Conservation (phyloP, 2,888 invertebrate genomes). For the Drosophila histrio region DNA sequence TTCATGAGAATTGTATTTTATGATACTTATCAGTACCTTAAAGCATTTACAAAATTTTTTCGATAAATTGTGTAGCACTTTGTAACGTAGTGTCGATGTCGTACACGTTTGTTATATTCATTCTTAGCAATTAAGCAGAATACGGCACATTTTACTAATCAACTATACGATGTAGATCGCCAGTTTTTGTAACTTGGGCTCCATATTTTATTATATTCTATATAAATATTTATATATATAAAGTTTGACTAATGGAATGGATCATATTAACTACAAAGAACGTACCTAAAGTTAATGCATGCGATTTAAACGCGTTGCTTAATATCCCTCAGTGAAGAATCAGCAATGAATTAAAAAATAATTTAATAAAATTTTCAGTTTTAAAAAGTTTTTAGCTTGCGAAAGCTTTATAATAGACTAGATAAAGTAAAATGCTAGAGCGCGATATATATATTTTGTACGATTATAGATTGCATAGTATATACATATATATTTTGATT, state of each 20-base stretch:
- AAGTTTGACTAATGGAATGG: conserved; percentile 15
- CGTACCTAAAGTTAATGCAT: conserved; percentile 51
- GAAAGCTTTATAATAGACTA: conserved; percentile 40
- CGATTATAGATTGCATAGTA: conserved; percentile 26
- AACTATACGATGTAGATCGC: conserved; percentile 10
- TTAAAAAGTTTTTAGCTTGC: conserved; percentile 17
- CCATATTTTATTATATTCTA: conserved; percentile 32
- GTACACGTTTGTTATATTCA: conserved; percentile 32
- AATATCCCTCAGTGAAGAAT: conserved; percentile 4
- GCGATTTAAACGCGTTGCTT: conserved; percentile 24
- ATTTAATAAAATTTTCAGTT: conserved; percentile 16
- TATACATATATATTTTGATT: conserved; percentile 31
- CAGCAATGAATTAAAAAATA: not conserved
- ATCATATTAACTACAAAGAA: conserved; percentile 20
- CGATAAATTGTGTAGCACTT: conserved; percentile 39
- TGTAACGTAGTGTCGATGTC: conserved; percentile 46
- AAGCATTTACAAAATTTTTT: conserved; percentile 61
- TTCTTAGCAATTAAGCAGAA: conserved; percentile 21
- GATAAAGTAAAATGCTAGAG: conserved; percentile 18
- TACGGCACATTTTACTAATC: conserved; percentile 29
- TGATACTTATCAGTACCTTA: conserved; percentile 59
- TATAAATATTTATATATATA: not conserved
- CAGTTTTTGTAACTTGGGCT: conserved; percentile 20
- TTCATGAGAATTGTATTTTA: conserved; percentile 48
- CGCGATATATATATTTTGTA: conserved; percentile 53